Conservation (phyloP, 2,888 invertebrate species). For the Aricia artaxerxes region DNA sequence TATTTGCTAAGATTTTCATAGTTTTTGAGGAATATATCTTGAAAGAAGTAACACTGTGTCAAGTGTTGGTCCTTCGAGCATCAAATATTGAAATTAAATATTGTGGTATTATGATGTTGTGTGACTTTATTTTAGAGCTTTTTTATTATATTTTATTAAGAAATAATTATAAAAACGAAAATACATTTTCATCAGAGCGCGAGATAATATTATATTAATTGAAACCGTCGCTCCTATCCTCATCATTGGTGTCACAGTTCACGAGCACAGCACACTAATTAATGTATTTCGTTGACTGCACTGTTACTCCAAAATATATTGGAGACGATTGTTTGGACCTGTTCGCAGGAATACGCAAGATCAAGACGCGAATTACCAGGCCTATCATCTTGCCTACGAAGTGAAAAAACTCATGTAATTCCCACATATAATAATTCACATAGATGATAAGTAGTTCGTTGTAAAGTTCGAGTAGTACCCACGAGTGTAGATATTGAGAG, state of each 20-base stretch:
- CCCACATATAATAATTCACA: conserved; percentile 63
- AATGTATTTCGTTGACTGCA: conserved; percentile 43
- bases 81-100: not conserved
- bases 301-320: conserved; percentile 52
- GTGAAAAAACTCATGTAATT: conserved; percentile 99
- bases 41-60: not conserved
- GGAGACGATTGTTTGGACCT: conserved; percentile 82
- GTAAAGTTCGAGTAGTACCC: conserved; percentile 34
- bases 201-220: not conserved
- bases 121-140: conserved; percentile 5
- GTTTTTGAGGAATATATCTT: not conserved
- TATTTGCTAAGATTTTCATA: not conserved
- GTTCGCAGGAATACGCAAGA: conserved; percentile 92
- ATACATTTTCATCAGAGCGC: not conserved
- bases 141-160: not conserved
- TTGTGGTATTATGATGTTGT: not conserved
- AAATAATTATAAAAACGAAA: not conserved
- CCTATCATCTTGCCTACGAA: conserved; percentile 99
- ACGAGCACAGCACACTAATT: conserved; percentile 45
- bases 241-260: conserved; percentile 37
- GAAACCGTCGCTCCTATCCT: not conserved
- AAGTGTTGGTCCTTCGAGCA: not conserved
- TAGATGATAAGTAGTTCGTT: conserved; percentile 52
- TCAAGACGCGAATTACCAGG: conserved; percentile 97
- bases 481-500: not conserved